phyloP scores from a whole-genome alignment of 2,113 vertebrate species.

The Microtus richardsoni region DNA sequence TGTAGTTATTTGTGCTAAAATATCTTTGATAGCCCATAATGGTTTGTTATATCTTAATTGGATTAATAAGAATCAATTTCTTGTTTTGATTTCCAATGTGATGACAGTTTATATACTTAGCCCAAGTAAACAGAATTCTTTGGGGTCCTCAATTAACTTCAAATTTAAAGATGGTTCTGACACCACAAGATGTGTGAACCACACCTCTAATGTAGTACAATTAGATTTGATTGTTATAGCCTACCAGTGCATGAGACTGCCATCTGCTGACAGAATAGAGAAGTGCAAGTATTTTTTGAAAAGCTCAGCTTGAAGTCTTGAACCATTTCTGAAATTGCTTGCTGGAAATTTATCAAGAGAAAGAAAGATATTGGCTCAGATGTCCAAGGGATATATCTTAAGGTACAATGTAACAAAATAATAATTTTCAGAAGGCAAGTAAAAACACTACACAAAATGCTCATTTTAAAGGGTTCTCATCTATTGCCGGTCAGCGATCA shows the following conservation, averaged over 20 bases:
- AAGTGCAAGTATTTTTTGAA: constrained; percentile 63
- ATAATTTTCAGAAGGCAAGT: constrained; percentile 38
- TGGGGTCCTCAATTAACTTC: neutral
- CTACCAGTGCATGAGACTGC: constrained; percentile 60
- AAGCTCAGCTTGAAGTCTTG: neutral
- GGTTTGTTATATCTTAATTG: constrained; percentile 40
- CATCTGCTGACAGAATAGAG: constrained; percentile 73
- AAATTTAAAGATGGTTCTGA: neutral
- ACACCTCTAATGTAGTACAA: neutral
- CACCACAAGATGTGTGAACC: neutral
- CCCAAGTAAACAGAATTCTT: constrained; percentile 24
- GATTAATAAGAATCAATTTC: constrained; percentile 1
- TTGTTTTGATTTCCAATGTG: constrained; percentile 2
- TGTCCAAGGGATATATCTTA: constrained; percentile 19
- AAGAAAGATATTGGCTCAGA: constrained; percentile 29
- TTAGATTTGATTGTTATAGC: constrained; percentile 25
- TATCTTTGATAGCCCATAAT: neutral
- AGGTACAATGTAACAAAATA: neutral
- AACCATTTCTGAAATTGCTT: constrained; percentile 41
- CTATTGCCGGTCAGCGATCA: neutral
- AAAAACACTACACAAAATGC: neutral
- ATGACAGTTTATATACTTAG: neutral
- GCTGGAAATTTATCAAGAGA: constrained; percentile 50
- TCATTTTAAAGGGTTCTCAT: constrained; percentile 19
- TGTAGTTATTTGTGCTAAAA: constrained; percentile 3